Base-by-base conservation (phyloP, 2,888 invertebrate species). In the Drosophila limbata region DNA sequence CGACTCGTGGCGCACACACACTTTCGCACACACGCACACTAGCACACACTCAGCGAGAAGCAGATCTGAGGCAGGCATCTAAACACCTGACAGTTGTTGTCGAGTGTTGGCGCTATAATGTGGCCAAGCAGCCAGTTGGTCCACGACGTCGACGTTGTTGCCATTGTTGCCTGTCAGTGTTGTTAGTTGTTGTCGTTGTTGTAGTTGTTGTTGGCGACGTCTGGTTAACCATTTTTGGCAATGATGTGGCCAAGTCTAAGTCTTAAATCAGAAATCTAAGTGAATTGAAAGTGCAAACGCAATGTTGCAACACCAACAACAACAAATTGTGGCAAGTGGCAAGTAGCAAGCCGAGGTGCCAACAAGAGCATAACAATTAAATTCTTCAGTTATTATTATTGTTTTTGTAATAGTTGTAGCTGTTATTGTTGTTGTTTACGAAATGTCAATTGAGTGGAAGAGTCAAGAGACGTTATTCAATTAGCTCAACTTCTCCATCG, bases 31-130 rank as follows among this genome's bases (percentile, higher is more conserved):
- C n/a, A 15, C 15, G 11, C 8, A 11, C 35, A 57, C 11, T 21
- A 13, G 17, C 25, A 48, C 10, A 40, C 6, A 11, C 39, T 15
- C n/a, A 55, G 11, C 28, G 15, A 48, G 44, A 66, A 45, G 50
- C 37, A 62, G 62, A 72, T 72, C 59, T 52, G 68, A 57, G 72
- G 62, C 68, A 77, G 77, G 69, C 74, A 85, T 72, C 79, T 81
- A 74, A 89, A 79, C 89, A 89, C 87, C 81, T 89, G 87, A 87
- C 87, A 89, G 85, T 81, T 68, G 69, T 70, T 69, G 68, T 72
- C 72, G 64, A 76, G 77, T 71, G 79, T 82, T 88, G 87, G 87
- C 76, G 82, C 84, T 82, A 72, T 68, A 76, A 74, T 73, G 76
- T 73, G 78, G 55, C 55, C 64, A 63, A 47, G 47, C 67, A 61